phyloP scores from a whole-genome alignment of 2,797 vertebrate genomes.

The Agapornis canus region DNA sequence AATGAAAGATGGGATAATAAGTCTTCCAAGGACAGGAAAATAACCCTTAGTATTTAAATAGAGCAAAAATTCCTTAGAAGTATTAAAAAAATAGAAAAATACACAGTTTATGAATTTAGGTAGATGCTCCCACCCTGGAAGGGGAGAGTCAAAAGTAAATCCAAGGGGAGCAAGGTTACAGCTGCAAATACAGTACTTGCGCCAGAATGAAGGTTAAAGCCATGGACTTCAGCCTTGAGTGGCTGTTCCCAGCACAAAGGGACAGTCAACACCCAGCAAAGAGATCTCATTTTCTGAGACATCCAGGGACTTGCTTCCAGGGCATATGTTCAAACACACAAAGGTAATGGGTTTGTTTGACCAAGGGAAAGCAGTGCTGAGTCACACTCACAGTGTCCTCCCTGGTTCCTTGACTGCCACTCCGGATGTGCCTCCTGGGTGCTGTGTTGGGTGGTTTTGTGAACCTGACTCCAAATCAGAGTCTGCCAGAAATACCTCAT shows the following conservation, averaged over 20 bases:
- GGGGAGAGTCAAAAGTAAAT: neutral
- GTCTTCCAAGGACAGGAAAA: slow-evolving; percentile 33
- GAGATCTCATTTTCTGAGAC: neutral
- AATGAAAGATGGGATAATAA: slow-evolving; percentile 45
- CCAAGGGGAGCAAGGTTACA: neutral
- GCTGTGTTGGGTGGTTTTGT: neutral
- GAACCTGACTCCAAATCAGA: neutral
- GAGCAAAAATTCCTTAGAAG: neutral
- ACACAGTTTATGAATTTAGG: neutral
- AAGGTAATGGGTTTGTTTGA: rapidly evolving
- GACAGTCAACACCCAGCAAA: neutral
- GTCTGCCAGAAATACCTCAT: neutral
- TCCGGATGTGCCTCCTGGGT: neutral
- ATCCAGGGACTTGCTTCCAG: neutral
- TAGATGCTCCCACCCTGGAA: neutral
- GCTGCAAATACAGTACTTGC: rapidly evolving
- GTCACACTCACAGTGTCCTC: no score
- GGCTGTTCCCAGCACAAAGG: neutral
- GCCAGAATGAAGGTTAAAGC: neutral
- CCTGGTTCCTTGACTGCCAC: rapidly evolving
- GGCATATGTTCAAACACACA: rapidly evolving
- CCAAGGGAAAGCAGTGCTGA: neutral
- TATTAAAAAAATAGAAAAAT: neutral
- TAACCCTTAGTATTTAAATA: neutral
- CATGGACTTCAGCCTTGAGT: neutral